Evolutionary conservation across 2,888 invertebrate species (phyloP), one percentile per base, ranked within the genome.

Genomic region (Pecten maximus): DNA sequence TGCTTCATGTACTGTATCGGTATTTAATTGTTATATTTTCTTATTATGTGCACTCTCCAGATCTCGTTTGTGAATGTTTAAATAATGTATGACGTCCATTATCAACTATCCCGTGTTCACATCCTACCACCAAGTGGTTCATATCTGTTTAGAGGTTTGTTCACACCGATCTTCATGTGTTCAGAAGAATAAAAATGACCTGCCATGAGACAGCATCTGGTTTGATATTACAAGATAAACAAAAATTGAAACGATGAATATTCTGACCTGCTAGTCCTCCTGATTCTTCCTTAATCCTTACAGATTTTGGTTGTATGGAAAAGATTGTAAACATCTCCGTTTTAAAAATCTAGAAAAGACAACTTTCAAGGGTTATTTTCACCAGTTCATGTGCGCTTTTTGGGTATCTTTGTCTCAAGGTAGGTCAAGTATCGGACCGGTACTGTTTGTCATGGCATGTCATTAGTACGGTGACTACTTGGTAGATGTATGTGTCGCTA

Each of bases 71-170:
- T 74, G 74, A 54, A 54, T 54, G 16, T 54, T 74, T 28, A 28
- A 60, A n/a, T 60, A 74, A 35, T 54, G 54, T 23, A 54, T 74
- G 35, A 74, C 35, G 74, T 74, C 35, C 35, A 35, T 35, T 10
- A 74, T 74, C 74, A 35, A 23, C 35, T 28, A 28, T 74, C 74
- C 74, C 28, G 12, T 35, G 74, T 15, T 60, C 35, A 23, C 54
- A 74, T 74, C 28, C 6, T 74, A 74, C 74, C 74, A 74, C 74
- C 74, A 74, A 74, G 74, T 74, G 74, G 74, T 74, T 74, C 74
- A 74, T 74, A 35, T 74, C 74, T 28, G 74, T 8, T 23, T 35
- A 8, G 35, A 74, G 0, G 35, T 35, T 74, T 8, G 74, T 35
- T 28, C 28, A 28, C 60, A 28, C 16, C 54, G 19, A 3, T 19